phyloP scores from a whole-genome alignment of 1,140 invertebrate genomes.

The Neodiprion pinetum region DNA sequence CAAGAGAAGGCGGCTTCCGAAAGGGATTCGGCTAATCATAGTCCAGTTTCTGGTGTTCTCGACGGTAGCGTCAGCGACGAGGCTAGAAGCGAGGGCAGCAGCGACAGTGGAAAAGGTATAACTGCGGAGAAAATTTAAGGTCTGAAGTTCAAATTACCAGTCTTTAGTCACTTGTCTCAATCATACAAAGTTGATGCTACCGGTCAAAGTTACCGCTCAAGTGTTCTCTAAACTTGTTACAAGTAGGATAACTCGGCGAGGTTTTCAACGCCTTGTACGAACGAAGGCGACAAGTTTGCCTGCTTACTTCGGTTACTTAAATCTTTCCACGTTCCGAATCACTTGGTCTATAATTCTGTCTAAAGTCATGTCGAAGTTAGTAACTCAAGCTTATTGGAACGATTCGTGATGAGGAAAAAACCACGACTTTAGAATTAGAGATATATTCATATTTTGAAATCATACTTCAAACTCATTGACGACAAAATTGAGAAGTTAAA shows the following conservation, averaged over 20 bases:
- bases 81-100: conserved; percentile 57
- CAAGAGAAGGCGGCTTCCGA: conserved; percentile 41
- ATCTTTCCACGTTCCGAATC: no score
- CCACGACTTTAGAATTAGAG: no score
- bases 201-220: no score
- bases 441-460: background rate
- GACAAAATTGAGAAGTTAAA: background rate
- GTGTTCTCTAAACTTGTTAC: no score
- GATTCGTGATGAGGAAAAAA: no score
- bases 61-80: conserved; percentile 62
- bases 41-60: conserved; percentile 58
- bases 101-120: conserved; percentile 58
- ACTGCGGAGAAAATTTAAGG: conserved; percentile 4
- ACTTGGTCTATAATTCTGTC: no score
- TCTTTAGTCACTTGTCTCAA: conserved; percentile 10
- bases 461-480: background rate
- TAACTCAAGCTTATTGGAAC: no score
- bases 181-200: background rate
- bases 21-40: conserved; percentile 66
- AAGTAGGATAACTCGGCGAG: no score
- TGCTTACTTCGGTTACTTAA: no score
- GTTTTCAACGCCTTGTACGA: no score
- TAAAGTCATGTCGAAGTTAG: no score
- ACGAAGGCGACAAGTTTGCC: no score
- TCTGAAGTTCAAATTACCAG: background rate